Evolutionary conservation across 2,888 invertebrate genomes (phyloP).

Genomic region (Carpatolechia fugitivella): DNA sequence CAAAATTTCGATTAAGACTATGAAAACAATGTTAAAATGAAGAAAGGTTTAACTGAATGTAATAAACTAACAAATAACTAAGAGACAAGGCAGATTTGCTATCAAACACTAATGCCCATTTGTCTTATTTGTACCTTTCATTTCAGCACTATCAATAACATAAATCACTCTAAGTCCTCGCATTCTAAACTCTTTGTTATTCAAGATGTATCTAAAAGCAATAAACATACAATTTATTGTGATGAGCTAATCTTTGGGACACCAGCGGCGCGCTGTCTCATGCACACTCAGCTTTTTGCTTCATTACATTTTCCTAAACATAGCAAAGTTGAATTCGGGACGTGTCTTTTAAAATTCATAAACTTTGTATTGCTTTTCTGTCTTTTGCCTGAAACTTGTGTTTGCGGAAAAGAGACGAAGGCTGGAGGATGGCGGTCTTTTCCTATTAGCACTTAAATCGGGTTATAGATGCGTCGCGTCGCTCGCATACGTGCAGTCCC

Average conservation of each 20-base stretch:
- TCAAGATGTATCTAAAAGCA: conserved; percentile 47
- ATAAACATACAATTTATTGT: conserved; percentile 61
- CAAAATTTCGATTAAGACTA: neutral
- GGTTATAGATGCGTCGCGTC: conserved; percentile 46
- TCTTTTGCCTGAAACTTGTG: neutral
- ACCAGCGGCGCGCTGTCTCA: conserved; percentile 56
- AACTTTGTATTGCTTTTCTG: conserved; percentile 24
- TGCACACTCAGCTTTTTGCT: conserved; percentile 46
- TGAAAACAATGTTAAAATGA: too few species aligned
- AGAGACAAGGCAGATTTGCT: conserved; percentile 6
- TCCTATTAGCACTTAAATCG: conserved; percentile 18
- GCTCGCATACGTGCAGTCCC: conserved; percentile 49
- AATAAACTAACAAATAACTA: neutral
- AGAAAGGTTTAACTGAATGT: too few species aligned
- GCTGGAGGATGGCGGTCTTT: neutral
- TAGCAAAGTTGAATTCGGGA: conserved; percentile 52
- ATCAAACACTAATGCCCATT: conserved; percentile 34
- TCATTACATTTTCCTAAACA: conserved; percentile 36
- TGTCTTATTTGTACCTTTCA: conserved; percentile 53
- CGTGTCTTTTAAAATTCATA: conserved; percentile 21
- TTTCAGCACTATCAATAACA: conserved; percentile 45
- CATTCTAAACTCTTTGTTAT: conserved; percentile 43
- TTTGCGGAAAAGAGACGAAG: conserved; percentile 13
- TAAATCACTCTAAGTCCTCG: conserved; percentile 45
- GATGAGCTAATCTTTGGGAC: conserved; percentile 63